A percentile compares a stretch with the other conserved stretches of the same genome.
Evolutionary conservation across 2,113 vertebrate genomes (phyloP).

Genomic region (Varanus komodoensis): DNA sequence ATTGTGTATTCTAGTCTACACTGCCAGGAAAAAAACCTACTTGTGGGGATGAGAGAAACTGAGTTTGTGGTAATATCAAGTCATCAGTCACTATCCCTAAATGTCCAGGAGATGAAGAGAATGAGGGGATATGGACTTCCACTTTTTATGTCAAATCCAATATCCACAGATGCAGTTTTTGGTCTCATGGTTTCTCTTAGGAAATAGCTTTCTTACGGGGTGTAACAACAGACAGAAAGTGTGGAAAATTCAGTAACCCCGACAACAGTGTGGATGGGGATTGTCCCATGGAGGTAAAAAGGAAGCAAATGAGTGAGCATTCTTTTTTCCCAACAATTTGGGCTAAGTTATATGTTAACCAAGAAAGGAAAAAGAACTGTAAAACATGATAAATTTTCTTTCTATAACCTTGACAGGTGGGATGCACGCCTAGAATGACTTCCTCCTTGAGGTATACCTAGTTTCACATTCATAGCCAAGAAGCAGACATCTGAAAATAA

Average conservation of each 20-base stretch:
- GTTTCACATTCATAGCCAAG: constrained; percentile 25
- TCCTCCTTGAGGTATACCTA: constrained; percentile 8
- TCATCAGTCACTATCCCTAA: not conserved
- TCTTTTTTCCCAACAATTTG: not conserved
- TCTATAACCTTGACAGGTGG: not conserved
- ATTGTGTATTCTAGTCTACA: not conserved
- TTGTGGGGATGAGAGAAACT: not conserved
- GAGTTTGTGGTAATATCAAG: not conserved
- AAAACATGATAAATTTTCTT: constrained; percentile 16
- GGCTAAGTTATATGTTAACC: constrained; percentile 2
- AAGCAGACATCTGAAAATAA: constrained; percentile 29
- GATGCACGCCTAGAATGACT: constrained; percentile 9
- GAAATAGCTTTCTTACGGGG: not conserved
- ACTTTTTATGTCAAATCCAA: not conserved
- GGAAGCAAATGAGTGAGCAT: not conserved
- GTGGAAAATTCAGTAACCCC: not conserved
- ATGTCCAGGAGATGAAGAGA: not conserved
- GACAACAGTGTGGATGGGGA: not conserved
- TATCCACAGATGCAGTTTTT: not conserved
- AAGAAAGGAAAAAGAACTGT: constrained; percentile 5
- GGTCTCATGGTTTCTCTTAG: no score
- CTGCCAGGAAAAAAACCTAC: not conserved
- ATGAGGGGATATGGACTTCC: not conserved
- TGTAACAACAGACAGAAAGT: not conserved
- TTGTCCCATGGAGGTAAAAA: not conserved